These are phyloP conservation scores for Galbula dea DNA, from an alignment of 2,113 vertebrate genomes.

Conservation along the genomic window DNA sequence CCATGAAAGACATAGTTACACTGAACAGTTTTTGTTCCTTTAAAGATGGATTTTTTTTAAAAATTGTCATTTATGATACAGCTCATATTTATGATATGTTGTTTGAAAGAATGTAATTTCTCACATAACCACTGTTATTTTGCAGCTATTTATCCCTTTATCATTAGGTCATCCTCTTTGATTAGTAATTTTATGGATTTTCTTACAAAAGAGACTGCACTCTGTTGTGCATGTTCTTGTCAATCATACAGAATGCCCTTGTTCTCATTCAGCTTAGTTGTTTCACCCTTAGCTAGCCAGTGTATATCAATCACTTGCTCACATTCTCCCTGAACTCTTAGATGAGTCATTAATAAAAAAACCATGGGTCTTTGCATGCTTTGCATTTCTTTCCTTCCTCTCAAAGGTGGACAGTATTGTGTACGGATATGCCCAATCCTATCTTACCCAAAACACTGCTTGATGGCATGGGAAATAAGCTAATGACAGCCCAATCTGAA, in stretches of 20 bases:
- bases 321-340: neutral
- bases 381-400: neutral
- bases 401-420: neutral
- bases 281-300: neutral
- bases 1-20: neutral
- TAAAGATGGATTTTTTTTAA: neutral
- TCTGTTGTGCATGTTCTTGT: neutral
- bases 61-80: neutral
- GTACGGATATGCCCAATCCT: neutral
- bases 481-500: neutral
- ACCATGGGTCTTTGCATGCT: fast-evolving
- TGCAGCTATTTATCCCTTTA: neutral
- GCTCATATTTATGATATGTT: no score
- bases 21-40: neutral
- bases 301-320: neutral
- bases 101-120: neutral
- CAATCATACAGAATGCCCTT: constrained; percentile 4
- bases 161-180: neutral
- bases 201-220: neutral
- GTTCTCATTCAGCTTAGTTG: neutral
- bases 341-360: neutral
- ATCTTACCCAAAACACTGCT: neutral
- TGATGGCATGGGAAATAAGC: neutral
- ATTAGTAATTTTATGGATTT: neutral
- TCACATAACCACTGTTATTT: neutral